Evolutionary conservation across 1,140 invertebrate genomes (phyloP).

Genomic region (Lanistes nyassanus): DNA sequence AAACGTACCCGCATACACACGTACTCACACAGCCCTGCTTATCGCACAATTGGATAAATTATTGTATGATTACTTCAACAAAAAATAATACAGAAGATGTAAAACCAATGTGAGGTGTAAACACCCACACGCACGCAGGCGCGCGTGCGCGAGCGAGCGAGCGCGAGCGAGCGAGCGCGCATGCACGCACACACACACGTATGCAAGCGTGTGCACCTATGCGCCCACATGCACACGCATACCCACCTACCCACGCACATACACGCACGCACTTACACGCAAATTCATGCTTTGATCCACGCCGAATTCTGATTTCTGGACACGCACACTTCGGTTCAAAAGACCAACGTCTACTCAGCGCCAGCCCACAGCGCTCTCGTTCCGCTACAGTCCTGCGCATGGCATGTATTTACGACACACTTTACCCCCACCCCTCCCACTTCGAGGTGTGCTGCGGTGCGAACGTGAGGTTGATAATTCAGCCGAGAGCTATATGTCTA

Average conservation of each 20-base stretch:
- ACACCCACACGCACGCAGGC: constrained; percentile 7
- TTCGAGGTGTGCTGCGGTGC: too few relatives aligned
- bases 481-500: too few relatives aligned
- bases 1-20: constrained; percentile 6
- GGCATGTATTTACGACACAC: too few relatives aligned
- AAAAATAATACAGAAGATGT: too few relatives aligned
- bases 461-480: too few relatives aligned
- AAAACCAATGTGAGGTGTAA: background rate
- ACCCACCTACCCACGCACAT: constrained; percentile 10
- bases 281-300: background rate
- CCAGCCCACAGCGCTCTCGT: too few relatives aligned
- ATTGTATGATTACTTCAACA: too few relatives aligned
- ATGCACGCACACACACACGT: background rate
- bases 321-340: background rate
- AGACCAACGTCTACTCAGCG: too few relatives aligned
- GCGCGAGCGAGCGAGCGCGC: background rate
- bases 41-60: too few relatives aligned
- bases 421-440: too few relatives aligned
- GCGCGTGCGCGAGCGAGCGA: background rate
- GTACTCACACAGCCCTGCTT: constrained; percentile 6
- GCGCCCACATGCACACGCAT: constrained; percentile 1
- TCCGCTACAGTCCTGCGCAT: too few relatives aligned
- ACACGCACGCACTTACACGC: background rate
- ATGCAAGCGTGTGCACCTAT: background rate
- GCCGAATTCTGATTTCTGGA: background rate